phyloP scores from a whole-genome alignment of 2,888 invertebrate species.

The Dryobotodes eremita region DNA sequence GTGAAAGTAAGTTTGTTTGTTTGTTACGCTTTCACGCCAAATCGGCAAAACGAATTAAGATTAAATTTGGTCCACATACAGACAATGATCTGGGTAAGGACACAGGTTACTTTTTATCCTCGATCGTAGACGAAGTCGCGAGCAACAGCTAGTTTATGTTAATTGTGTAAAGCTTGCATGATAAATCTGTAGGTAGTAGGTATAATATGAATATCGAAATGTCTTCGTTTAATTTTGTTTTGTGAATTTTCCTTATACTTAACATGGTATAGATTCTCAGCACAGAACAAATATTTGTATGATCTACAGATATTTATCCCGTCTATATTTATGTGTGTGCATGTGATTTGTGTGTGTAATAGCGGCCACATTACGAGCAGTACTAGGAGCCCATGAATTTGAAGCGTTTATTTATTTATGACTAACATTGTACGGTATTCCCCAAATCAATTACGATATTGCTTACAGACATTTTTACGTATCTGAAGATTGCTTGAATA shows the following conservation, averaged over 20 bases:
- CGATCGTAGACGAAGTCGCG: no score
- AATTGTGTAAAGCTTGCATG: background rate
- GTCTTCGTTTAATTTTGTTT: background rate
- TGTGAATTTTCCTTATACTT: background rate
- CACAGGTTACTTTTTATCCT: no score
- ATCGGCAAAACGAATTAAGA: no score
- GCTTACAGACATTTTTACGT: constrained; percentile 28
- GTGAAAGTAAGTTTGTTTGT: no score
- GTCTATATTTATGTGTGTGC: constrained; percentile 15
- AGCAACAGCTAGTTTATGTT: background rate
- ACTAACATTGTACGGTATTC: constrained; percentile 23
- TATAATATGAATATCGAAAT: background rate
- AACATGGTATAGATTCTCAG: background rate
- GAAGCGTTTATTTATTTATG: constrained; percentile 48
- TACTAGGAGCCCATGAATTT: constrained; percentile 34
- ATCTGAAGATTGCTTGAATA: constrained; percentile 3
- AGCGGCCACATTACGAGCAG: constrained; percentile 19
- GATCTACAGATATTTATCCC: constrained; percentile 27
- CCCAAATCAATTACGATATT: constrained; percentile 30
- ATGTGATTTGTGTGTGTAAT: constrained; percentile 31
- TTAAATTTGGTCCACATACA: no score
- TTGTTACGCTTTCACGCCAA: no score
- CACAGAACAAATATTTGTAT: constrained; percentile 30
- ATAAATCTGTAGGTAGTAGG: background rate
- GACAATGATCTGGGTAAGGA: no score